A percentile compares a stretch with the other conserved stretches of the same genome.
Evolutionary conservation across 2,113 vertebrate species (phyloP).

Genomic region (Neolamprologus sp.): DNA sequence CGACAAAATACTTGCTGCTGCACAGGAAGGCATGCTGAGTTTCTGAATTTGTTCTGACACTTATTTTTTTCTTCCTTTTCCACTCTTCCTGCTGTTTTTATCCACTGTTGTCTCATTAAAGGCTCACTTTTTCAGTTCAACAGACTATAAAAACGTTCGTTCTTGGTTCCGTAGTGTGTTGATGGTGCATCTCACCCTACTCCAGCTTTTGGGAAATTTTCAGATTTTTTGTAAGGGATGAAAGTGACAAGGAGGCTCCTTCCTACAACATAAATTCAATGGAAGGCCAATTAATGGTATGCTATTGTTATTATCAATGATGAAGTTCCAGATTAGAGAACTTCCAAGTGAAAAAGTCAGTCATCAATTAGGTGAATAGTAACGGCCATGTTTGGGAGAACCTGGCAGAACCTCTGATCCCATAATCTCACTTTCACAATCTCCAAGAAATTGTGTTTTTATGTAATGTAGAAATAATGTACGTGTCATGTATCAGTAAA

Average conservation of each 20-base stretch:
- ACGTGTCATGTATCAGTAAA: not conserved
- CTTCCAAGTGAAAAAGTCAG: not conserved
- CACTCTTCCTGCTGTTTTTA: not conserved
- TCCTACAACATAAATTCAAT: not conserved
- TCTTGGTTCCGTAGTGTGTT: not conserved
- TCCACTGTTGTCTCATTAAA: not conserved
- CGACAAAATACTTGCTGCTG: not conserved
- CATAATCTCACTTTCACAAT: not conserved
- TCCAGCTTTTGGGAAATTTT: not conserved
- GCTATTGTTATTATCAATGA: not conserved
- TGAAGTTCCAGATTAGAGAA: not conserved
- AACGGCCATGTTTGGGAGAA: accelerated
- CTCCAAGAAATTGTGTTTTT: not conserved
- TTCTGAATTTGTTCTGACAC: not conserved
- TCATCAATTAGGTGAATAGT: not conserved
- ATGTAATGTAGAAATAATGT: not conserved
- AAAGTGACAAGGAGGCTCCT: not conserved
- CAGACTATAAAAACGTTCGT: not conserved
- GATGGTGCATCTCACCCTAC: not conserved
- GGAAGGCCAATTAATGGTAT: not conserved
- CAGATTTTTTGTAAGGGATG: not conserved
- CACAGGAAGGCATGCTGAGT: not conserved
- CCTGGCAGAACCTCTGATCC: not conserved
- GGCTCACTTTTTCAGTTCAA: not conserved
- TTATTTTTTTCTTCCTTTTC: not conserved